These are phyloP conservation scores for Pica pica DNA, from an alignment of 2,113 vertebrate genomes.

Conservation along the genomic window DNA sequence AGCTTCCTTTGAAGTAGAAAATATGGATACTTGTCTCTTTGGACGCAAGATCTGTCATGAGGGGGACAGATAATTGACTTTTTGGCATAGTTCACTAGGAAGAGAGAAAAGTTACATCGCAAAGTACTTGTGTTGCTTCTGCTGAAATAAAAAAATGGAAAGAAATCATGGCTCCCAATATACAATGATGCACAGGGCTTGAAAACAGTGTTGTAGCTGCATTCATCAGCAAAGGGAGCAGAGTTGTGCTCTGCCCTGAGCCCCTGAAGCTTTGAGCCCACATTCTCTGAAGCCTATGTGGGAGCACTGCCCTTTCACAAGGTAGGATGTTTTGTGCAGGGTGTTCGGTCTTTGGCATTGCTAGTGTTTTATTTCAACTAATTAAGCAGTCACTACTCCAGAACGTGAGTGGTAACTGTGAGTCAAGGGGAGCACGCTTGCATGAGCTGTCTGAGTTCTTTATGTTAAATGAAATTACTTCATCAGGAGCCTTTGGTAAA, in stretches of 20 bases:
- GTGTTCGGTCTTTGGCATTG: neutral
- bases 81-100: neutral
- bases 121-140: neutral
- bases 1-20: neutral
- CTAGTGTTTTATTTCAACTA: neutral
- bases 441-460: neutral
- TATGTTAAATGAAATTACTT: neutral
- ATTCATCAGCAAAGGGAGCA: neutral
- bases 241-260: neutral
- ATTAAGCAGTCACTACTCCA: neutral
- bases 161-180: neutral
- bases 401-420: neutral
- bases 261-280: neutral
- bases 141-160: neutral
- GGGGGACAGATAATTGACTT: neutral
- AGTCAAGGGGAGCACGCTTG: neutral
- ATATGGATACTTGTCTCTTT: neutral
- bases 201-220: neutral
- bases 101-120: neutral
- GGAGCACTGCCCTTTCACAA: neutral
- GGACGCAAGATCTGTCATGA: neutral
- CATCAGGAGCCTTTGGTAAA: neutral
- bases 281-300: accelerated
- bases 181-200: neutral
- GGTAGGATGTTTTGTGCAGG: neutral